Base-by-base conservation (phyloP, 2,888 invertebrate species). In the Macropis europaea region DNA sequence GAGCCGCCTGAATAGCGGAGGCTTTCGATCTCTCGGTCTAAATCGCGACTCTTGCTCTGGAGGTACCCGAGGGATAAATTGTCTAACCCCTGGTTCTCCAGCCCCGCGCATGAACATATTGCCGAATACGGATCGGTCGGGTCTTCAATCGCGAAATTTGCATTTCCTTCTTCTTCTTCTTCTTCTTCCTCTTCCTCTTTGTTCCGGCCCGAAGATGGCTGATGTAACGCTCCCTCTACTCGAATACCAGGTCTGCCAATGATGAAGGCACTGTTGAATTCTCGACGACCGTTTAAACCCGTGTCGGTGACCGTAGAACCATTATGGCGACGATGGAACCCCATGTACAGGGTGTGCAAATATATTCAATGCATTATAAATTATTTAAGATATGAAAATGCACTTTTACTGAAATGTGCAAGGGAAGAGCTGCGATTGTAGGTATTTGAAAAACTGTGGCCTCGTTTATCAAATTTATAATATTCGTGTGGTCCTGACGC, bases 21-120 rank as follows among this genome's bases (percentile, higher is more conserved):
- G 54, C 48, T 63, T 67, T 42, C 34, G 54, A 68, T 69, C 75
- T 64, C 50, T 34, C 32, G 45, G 17, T 52, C 26, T 59, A 60
- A 75, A 70, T 73, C 68, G 75, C 66, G 70, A 73, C 47, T 60
- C 56, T 60, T 63, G 64, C 42, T 40, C 11, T 43, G 19, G 63
- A 57, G n/a, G n/a, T 63, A 69, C 81, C 79, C 77, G 30, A 73
- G 77, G 79, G 78, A 79, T 77, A 75, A 80, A 81, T 77, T 82
- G 71, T 66, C 63, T 59, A 57, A 64, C 32, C 53, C 59, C 42
- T n/a, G 36, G 36, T 75, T 73, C 75, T 75, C 69, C 48, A 15
- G 34, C 47, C 30, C 40, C 42, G 45, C 24, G 53, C 11, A 26
- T 17, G 32, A 68, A 61, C 64, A 60, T 73, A 67, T 75, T 64